Evolutionary conservation across 2,797 vertebrate species (phyloP).

Genomic region (Ara ararauna): DNA sequence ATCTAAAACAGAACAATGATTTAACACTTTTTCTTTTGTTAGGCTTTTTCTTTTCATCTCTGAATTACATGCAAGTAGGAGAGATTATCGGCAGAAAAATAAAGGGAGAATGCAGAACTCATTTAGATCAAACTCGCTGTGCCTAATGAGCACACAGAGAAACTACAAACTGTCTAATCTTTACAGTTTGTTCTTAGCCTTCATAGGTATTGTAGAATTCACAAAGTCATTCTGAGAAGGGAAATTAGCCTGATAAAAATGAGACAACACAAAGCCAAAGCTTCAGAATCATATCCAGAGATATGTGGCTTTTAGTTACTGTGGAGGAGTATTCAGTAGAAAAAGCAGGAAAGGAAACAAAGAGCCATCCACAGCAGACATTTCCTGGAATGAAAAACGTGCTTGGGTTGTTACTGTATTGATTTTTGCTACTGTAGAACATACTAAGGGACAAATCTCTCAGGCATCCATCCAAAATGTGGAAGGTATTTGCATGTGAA

Average conservation of each 20-base stretch:
- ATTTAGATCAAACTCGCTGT: constrained; percentile 30
- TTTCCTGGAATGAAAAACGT: neutral
- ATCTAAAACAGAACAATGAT: constrained; percentile 54
- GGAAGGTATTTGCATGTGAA: neutral
- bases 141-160: constrained; percentile 36
- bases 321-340: neutral
- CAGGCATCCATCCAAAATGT: neutral
- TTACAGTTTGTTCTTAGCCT: neutral
- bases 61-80: neutral
- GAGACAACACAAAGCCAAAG: neutral
- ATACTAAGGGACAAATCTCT: neutral
- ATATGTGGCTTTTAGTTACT: neutral
- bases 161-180: neutral
- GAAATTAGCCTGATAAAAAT: neutral
- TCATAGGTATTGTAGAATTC: neutral
- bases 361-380: neutral
- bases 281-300: neutral
- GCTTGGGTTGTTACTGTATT: neutral
- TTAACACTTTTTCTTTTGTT: constrained; percentile 54
- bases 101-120: neutral
- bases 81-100: constrained; percentile 34
- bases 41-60: constrained; percentile 41
- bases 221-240: neutral
- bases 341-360: constrained; percentile 8
- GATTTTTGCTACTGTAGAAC: neutral